phyloP scores from a whole-genome alignment of 2,113 vertebrate species.

The Poeciliopsis turrubarensis region DNA sequence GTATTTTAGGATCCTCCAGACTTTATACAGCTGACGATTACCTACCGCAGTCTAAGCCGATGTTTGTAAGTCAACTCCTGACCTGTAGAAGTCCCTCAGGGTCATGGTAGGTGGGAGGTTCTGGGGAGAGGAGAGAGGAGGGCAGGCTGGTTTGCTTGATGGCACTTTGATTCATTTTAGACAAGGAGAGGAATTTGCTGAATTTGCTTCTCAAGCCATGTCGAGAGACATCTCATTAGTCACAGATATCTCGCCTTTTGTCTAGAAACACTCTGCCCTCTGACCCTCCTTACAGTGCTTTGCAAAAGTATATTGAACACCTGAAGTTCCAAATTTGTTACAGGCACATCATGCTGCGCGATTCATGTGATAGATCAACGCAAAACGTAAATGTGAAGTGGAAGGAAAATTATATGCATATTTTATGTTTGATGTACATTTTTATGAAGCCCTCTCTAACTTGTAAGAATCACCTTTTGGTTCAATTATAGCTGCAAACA shows the following conservation, averaged over 20 bases:
- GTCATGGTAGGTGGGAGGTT: constrained; percentile 53
- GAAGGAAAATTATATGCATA: background rate
- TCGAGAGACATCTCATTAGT: constrained; percentile 45
- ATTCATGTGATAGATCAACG: background rate
- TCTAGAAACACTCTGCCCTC: constrained; percentile 53
- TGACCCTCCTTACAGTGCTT: constrained; percentile 48
- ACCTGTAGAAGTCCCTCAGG: constrained; percentile 48
- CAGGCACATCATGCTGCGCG: background rate
- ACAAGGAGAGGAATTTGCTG: constrained; percentile 43
- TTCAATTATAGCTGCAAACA: background rate
- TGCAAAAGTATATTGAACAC: background rate
- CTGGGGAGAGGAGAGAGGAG: constrained; percentile 56
- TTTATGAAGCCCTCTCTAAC: too few species aligned
- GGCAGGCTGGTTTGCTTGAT: constrained; percentile 45
- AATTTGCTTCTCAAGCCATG: constrained; percentile 47
- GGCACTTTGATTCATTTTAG: constrained; percentile 51
- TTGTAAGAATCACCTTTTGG: background rate
- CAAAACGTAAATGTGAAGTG: background rate
- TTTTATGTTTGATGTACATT: background rate
- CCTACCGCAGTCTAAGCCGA: constrained; percentile 63
- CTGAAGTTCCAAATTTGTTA: background rate
- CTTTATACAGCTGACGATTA: constrained; percentile 69
- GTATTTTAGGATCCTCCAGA: constrained; percentile 79
- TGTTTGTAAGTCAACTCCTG: constrained; percentile 53
- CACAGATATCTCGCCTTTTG: constrained; percentile 52